Evolutionary conservation across 1,140 invertebrate species (phyloP).

Genomic region (Thalassaphorura encarpata): DNA sequence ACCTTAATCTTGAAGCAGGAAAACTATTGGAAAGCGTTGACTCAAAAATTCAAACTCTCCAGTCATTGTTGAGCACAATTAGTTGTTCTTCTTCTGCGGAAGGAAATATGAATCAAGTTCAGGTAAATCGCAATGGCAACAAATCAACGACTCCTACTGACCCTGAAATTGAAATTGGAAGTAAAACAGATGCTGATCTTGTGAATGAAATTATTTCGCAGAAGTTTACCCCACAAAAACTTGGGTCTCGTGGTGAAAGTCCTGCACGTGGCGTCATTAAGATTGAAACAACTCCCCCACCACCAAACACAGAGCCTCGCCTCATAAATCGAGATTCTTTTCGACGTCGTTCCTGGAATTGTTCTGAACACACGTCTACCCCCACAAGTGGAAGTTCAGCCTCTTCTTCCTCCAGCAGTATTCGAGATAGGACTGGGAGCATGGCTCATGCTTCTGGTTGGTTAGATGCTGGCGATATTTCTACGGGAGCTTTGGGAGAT

Average conservation of each 20-base stretch:
- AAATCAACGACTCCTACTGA: too few species aligned
- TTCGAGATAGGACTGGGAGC: neutral
- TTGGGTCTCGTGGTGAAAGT: neutral
- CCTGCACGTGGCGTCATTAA: too few species aligned
- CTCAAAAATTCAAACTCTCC: neutral
- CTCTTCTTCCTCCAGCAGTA: conserved; percentile 1
- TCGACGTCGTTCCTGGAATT: conserved; percentile 27
- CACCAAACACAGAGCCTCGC: neutral
- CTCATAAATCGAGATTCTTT: neutral
- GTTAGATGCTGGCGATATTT: conserved; percentile 34
- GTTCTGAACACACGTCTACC: conserved; percentile 11
- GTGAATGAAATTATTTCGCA: neutral
- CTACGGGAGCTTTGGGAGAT: conserved; percentile 33
- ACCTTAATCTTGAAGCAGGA: too few species aligned
- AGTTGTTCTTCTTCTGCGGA: too few species aligned
- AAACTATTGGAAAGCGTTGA: neutral
- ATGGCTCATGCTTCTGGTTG: conserved; percentile 6
- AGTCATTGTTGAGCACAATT: too few species aligned
- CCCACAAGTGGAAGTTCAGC: conserved; percentile 18
- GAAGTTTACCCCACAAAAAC: neutral
- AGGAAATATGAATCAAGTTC: too few species aligned
- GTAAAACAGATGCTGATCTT: neutral
- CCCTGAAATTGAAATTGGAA: neutral
- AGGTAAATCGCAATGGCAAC: too few species aligned
- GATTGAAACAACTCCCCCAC: neutral